Conservation (phyloP, 2,113 vertebrate species). For the Sander vitreus region DNA sequence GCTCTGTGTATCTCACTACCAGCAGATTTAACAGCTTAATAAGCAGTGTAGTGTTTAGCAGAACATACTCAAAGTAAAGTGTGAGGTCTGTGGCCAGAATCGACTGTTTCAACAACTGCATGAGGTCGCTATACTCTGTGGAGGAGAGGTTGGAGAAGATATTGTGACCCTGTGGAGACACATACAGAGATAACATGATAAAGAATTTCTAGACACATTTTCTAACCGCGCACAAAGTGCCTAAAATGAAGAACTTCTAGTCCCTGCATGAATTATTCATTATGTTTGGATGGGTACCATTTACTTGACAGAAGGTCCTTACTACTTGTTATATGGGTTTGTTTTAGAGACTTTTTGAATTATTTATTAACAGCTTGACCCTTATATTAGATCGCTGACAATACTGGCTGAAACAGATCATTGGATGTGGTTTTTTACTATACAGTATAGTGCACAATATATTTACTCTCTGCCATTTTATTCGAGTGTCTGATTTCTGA, state of each 20-base stretch:
- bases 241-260: background rate
- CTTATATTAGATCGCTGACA: background rate
- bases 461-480: background rate
- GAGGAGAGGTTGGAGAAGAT: conserved; percentile 99
- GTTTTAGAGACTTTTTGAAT: background rate
- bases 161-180: conserved; percentile 93
- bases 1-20: conserved; percentile 6
- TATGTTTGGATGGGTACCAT: background rate
- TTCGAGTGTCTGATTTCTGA: background rate
- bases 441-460: background rate
- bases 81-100: conserved; percentile 99
- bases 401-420: background rate
- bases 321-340: background rate
- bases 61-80: conserved; percentile 98
- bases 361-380: background rate
- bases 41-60: conserved; percentile 5
- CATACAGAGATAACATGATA: conserved; percentile 19
- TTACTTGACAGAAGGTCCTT: background rate
- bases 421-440: background rate
- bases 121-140: conserved; percentile 96
- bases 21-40: conserved; percentile 28
- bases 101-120: conserved; percentile 99
- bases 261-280: conserved; percentile 3
- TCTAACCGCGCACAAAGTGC: conserved; percentile 7
- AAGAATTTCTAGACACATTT: background rate